Evolutionary conservation across 2,888 invertebrate species (phyloP).

Genomic region (Calephelis perditalis): DNA sequence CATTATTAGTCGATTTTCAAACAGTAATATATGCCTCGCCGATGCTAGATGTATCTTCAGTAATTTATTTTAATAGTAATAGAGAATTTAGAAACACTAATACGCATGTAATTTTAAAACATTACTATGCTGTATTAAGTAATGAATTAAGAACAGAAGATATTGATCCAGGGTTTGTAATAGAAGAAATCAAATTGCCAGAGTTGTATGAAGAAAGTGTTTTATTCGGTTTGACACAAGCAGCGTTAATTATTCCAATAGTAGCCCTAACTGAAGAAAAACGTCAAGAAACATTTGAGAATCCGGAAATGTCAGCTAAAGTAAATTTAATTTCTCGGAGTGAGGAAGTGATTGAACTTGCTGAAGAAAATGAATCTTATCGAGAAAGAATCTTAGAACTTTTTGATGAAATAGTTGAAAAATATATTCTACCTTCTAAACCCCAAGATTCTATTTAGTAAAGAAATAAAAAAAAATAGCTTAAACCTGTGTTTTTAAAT

Average conservation of each 20-base stretch:
- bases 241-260: constrained; percentile 55
- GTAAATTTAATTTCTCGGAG: constrained; percentile 49
- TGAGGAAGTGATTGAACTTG: constrained; percentile 49
- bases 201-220: constrained; percentile 50
- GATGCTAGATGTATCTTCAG: constrained; percentile 78
- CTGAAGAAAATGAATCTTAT: constrained; percentile 45
- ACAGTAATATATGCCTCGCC: constrained; percentile 82
- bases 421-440: constrained; percentile 39
- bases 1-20: constrained; percentile 83
- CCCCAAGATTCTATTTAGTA: no score
- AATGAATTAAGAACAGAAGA: constrained; percentile 52
- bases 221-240: constrained; percentile 56
- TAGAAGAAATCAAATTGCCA: constrained; percentile 37
- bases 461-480: no score
- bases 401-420: constrained; percentile 75
- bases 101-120: constrained; percentile 59
- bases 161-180: constrained; percentile 40
- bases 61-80: constrained; percentile 75
- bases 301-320: constrained; percentile 40
- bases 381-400: constrained; percentile 68
- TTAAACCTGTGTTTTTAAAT: no score
- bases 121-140: constrained; percentile 72
- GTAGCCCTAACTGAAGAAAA: constrained; percentile 41
- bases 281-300: constrained; percentile 44
- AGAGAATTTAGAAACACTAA: constrained; percentile 58